Base-by-base conservation (phyloP, 2,797 vertebrate genomes). In the Parauchenoglanis punctatus region DNA sequence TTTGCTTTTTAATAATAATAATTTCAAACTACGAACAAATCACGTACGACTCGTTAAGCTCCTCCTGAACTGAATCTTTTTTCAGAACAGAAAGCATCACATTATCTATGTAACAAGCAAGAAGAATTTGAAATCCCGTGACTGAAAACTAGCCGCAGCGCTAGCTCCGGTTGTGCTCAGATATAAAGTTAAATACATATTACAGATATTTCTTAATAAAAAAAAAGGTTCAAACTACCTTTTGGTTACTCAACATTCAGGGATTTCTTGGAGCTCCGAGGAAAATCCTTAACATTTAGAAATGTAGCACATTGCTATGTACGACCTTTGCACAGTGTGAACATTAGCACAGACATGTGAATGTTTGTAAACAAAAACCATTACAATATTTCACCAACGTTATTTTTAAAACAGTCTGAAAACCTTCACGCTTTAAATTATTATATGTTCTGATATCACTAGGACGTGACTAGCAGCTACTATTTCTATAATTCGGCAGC, bases 101-200 rank as follows among this genome's bases (percentile, higher is more conserved):
- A 61, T 25, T 44, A 81, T 4, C 18, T 49, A 52, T 58, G 25
- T 88, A 88, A 91, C n/a, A 88, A 83, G 76, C 86, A 68, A 87
- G 18, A 20, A 28, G 35, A 67, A 73, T 25, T 46, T 8, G 2
- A 46, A 81, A 81, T n/a, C 46, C 23, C 20, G 15, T 8, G 20
- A 59, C 20, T 44, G 44, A 35, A 35, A 61, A 25, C 31, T 81
- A 61, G 35, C 78, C 35, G 7, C 58, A 44, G 7, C n/a, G 80
- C 40, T 61, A 46, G 58, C 31, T 63, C 78, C 1, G 7, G 31
- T 61, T 44, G 23, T 17, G 31, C 40, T 59, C 31, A 80, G 17
- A 35, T 80, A 23, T 40, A 58, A 40, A 56, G 54, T 78, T 78
- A 78, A 56, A 58, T 18, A 35, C 76, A 56, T 56, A 56, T 4